These are phyloP conservation scores for Muscicapa adusta DNA, from an alignment of 2,113 vertebrate genomes.

Conservation along the genomic window DNA sequence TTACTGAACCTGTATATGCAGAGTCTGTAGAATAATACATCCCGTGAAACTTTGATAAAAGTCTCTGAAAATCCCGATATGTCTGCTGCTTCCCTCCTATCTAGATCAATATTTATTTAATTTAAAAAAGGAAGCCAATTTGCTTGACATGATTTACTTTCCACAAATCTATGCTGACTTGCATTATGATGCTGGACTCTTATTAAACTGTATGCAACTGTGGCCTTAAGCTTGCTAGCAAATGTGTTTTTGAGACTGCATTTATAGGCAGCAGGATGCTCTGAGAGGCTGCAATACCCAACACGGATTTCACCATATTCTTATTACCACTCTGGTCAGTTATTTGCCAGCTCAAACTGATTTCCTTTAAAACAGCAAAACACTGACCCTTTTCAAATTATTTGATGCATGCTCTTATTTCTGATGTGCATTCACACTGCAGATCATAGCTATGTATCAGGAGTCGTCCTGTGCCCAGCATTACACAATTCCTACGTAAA, in stretches of 20 bases:
- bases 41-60: constrained; percentile 37
- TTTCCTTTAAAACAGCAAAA: background rate
- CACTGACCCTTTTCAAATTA: background rate
- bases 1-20: background rate
- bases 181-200: constrained; percentile 26
- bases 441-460: background rate
- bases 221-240: background rate
- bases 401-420: background rate
- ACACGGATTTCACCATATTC: background rate
- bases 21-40: constrained; percentile 40
- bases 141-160: constrained; percentile 62
- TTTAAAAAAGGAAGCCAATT: constrained; percentile 67
- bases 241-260: background rate
- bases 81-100: constrained; percentile 27
- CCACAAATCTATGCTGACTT: constrained; percentile 47
- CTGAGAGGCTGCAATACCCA: background rate
- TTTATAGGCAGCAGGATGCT: background rate
- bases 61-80: constrained; percentile 36
- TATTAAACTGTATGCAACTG: constrained; percentile 36
- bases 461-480: background rate
- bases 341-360: background rate
- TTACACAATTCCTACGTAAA: background rate
- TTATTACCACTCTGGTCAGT: background rate
- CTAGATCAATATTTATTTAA: constrained; percentile 70
- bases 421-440: background rate